These are phyloP conservation scores for Benitochromis conjunctus DNA, from an alignment of 2,113 vertebrate species.

Conservation along the genomic window DNA sequence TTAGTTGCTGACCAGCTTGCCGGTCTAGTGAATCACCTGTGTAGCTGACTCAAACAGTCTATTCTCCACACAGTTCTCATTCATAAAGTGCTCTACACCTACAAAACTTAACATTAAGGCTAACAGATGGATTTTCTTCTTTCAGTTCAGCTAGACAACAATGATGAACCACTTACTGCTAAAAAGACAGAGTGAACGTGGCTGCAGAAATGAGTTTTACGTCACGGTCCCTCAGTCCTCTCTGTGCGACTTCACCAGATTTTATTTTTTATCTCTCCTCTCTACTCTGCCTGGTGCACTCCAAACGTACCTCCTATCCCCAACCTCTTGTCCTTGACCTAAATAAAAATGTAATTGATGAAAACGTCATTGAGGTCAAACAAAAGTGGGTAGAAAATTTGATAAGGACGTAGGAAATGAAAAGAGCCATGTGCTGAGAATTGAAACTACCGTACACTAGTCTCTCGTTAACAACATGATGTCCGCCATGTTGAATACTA, in stretches of 20 bases:
- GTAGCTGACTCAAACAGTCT: neutral
- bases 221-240: neutral
- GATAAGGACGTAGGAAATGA: neutral
- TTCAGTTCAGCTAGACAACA: neutral
- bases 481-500: neutral
- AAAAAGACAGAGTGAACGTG: neutral
- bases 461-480: neutral
- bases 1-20: neutral
- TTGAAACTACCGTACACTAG: neutral
- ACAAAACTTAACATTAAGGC: neutral
- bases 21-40: neutral
- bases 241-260: neutral
- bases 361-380: neutral
- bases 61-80: neutral
- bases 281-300: neutral
- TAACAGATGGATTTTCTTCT: neutral
- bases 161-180: neutral
- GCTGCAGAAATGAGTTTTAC: neutral
- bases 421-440: neutral
- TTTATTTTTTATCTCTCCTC: neutral
- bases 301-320: neutral
- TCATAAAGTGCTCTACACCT: neutral
- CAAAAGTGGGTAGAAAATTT: neutral
- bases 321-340: neutral
- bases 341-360: neutral